These are phyloP conservation scores for Axis porcinus DNA, from an alignment of 2,113 vertebrate genomes.

Conservation along the genomic window DNA sequence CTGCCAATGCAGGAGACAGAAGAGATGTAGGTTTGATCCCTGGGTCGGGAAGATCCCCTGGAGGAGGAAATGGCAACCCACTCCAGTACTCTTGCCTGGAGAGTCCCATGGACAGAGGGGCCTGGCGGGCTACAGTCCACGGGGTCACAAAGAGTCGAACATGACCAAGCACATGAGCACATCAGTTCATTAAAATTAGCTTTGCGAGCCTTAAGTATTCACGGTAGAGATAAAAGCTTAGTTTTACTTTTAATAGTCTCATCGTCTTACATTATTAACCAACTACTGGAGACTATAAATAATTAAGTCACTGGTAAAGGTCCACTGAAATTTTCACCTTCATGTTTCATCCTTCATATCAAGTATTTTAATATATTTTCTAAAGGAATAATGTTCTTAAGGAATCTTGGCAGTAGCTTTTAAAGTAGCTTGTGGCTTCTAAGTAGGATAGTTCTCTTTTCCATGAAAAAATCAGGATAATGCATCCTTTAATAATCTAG, in stretches of 20 bases:
- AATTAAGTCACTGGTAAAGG: slow-evolving; percentile 65
- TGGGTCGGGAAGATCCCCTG: background rate
- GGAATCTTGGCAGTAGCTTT: slow-evolving; percentile 66
- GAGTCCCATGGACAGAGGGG: background rate
- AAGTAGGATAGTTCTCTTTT: background rate
- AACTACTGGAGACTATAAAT: slow-evolving; percentile 63
- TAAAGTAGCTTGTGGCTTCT: background rate
- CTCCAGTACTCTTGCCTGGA: background rate
- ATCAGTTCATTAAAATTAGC: slow-evolving; percentile 9
- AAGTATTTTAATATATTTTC: slow-evolving; percentile 65
- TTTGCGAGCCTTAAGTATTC: background rate
- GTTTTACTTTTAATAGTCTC: slow-evolving; percentile 60
- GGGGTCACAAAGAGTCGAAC: background rate
- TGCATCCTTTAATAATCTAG: background rate
- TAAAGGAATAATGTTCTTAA: slow-evolving; percentile 75
- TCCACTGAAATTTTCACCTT: slow-evolving; percentile 66
- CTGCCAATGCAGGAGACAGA: background rate
- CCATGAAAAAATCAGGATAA: background rate
- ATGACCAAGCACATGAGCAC: background rate
- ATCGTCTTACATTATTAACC: slow-evolving; percentile 66
- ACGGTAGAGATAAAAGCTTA: background rate
- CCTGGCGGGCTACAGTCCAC: background rate
- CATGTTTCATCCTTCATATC: slow-evolving; percentile 54
- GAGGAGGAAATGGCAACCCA: background rate
- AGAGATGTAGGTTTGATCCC: accelerated